Evolutionary conservation across 2,888 invertebrate species (phyloP).

Genomic region (Caenorhabditis virilis): DNA sequence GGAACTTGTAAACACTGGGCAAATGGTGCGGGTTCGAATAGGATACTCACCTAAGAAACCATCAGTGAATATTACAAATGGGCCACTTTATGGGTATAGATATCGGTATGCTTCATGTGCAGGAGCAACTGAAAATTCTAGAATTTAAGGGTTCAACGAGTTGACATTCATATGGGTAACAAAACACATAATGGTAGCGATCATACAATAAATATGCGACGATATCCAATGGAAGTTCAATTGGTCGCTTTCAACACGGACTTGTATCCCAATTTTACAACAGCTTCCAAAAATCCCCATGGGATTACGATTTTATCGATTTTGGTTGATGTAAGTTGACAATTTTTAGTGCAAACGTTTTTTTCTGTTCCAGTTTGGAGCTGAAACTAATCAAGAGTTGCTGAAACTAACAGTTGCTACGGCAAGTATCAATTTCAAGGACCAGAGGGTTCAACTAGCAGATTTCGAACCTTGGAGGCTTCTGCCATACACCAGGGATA

Average conservation of each 20-base stretch:
- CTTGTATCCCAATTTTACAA: conserved; percentile 91
- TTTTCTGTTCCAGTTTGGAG: conserved; percentile 44
- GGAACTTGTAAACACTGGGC: conserved; percentile 57
- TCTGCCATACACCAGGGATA: conserved; percentile 53
- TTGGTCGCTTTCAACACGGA: conserved; percentile 97
- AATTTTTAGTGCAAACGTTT: too few relatives aligned
- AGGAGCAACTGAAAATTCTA: not conserved
- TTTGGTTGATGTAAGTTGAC: conserved; percentile 82
- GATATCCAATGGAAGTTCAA: conserved; percentile 97
- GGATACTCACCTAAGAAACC: conserved; percentile 72
- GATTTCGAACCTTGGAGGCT: conserved; percentile 57
- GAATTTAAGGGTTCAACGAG: conserved; percentile 50
- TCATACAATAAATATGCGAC: conserved; percentile 90
- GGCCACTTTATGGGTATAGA: conserved; percentile 52
- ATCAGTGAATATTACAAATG: conserved; percentile 73
- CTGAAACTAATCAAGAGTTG: conserved; percentile 52
- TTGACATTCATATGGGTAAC: conserved; percentile 80
- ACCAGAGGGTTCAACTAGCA: conserved; percentile 46
- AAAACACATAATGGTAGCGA: conserved; percentile 88
- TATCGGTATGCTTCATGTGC: conserved; percentile 30
- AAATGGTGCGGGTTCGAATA: conserved; percentile 56
- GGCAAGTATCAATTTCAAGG: conserved; percentile 41
- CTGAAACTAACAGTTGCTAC: conserved; percentile 54
- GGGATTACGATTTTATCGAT: conserved; percentile 92
- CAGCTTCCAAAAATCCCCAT: conserved; percentile 89